Evolutionary conservation across 2,797 vertebrate species (phyloP).

Genomic region (Sebastes oblongus): DNA sequence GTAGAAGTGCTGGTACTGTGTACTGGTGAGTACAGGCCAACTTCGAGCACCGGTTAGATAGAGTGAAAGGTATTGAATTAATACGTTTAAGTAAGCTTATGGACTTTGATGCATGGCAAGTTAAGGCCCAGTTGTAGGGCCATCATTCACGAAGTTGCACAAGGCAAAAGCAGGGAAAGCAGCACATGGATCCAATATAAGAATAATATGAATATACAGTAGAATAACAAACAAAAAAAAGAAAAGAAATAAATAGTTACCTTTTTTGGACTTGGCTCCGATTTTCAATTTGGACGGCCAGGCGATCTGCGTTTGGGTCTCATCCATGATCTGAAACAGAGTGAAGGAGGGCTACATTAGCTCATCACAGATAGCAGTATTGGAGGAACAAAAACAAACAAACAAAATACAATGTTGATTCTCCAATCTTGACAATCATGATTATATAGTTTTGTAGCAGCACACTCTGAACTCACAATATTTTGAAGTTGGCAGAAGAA

Average conservation of each 20-base stretch:
- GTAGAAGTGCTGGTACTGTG: too few species aligned
- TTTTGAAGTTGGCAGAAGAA: not conserved
- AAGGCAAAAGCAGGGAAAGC: not conserved
- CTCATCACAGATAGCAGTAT: not conserved
- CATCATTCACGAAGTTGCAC: not conserved
- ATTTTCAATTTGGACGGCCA: conserved; percentile 88
- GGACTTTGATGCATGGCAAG: not conserved
- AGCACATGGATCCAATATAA: not conserved
- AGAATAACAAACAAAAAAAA: not conserved
- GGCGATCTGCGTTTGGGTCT: conserved; percentile 86
- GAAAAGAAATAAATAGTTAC: conserved; percentile 53
- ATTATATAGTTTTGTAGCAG: not conserved
- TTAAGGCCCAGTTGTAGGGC: not conserved
- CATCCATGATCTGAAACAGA: conserved; percentile 85
- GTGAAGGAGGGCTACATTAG: conserved; percentile 14
- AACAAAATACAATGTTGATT: not conserved
- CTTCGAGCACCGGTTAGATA: not conserved
- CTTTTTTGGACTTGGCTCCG: conserved; percentile 88
- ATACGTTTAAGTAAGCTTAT: not conserved
- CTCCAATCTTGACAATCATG: not conserved
- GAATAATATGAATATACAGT: not conserved
- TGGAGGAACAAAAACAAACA: not conserved
- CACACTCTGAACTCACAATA: not conserved
- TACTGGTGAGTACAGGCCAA: rapidly evolving
- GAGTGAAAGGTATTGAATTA: not conserved